Evolutionary conservation across 2,113 vertebrate genomes (phyloP).

Genomic region (Reinhardtius hippoglossoides): DNA sequence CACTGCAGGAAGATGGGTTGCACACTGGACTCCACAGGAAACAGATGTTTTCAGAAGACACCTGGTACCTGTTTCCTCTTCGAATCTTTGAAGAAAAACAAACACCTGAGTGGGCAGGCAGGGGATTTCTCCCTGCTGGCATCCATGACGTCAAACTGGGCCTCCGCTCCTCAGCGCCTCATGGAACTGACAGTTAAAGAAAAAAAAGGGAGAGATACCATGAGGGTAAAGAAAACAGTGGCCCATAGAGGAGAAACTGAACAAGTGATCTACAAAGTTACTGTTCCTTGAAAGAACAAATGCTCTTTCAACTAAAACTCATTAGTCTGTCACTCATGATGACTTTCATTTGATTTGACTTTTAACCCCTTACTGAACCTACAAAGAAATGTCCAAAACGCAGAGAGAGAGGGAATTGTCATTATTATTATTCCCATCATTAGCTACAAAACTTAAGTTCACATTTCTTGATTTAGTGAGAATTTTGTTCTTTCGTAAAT

Average conservation of each 20-base stretch:
- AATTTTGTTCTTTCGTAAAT: too few relatives aligned
- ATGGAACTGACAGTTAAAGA: conserved; percentile 35
- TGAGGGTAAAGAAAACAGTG: neutral
- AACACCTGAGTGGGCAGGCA: conserved; percentile 58
- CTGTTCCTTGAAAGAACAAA: conserved; percentile 3
- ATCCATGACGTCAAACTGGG: conserved; percentile 52
- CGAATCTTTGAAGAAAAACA: conserved; percentile 63
- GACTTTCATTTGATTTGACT: conserved; percentile 17
- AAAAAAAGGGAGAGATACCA: neutral
- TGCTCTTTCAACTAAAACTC: conserved; percentile 11
- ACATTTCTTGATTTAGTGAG: neutral
- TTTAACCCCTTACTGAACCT: neutral
- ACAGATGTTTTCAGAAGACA: conserved; percentile 54
- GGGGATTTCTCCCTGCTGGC: conserved; percentile 49
- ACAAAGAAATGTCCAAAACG: too few relatives aligned
- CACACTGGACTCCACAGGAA: conserved; percentile 52
- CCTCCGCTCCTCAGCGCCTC: conserved; percentile 56
- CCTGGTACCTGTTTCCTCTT: conserved; percentile 69
- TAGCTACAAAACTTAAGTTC: neutral
- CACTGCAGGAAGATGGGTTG: conserved; percentile 19
- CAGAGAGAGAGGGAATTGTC: neutral
- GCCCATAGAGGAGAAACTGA: neutral
- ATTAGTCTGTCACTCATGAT: neutral
- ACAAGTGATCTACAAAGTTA: neutral
- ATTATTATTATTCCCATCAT: neutral